Conservation (phyloP, 2,888 invertebrate genomes). For the Idaea biselata region DNA sequence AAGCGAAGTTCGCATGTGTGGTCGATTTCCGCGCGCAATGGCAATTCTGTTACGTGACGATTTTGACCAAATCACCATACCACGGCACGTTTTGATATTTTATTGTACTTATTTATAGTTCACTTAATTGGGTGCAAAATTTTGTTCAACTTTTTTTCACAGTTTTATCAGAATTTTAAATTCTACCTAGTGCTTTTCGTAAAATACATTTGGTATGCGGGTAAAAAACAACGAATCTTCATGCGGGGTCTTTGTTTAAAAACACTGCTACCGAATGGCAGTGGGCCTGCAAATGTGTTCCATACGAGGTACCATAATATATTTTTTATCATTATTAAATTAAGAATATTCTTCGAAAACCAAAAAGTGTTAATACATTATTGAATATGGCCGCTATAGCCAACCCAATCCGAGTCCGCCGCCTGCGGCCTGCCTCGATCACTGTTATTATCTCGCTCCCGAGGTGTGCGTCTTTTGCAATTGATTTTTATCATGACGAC, state of each 20-base stretch:
- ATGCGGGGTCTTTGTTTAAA: constrained; percentile 18
- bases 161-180: too few species aligned
- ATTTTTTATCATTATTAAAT: constrained; percentile 19
- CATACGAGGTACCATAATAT: background rate
- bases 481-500: constrained; percentile 74
- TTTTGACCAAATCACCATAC: too few species aligned
- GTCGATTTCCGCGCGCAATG: too few species aligned
- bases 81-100: too few species aligned
- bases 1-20: too few species aligned
- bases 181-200: too few species aligned
- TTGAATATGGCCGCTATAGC: constrained; percentile 2
- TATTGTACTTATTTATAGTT: too few species aligned
- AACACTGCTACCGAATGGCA: background rate
- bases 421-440: constrained; percentile 44
- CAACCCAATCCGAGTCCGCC: constrained; percentile 16
- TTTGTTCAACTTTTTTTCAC: too few species aligned
- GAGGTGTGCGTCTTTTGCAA: constrained; percentile 58
- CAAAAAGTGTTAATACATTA: background rate
- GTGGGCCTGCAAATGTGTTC: background rate
- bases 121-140: too few species aligned
- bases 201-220: constrained; percentile 22
- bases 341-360: background rate
- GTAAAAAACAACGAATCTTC: constrained; percentile 23
- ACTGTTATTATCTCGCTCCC: constrained; percentile 68
- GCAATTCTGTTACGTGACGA: too few species aligned